Percentiles rank a stretch among this genome's conserved stretches.
Conservation (phyloP, 2,113 vertebrate genomes). For the Gambusia affinis region DNA sequence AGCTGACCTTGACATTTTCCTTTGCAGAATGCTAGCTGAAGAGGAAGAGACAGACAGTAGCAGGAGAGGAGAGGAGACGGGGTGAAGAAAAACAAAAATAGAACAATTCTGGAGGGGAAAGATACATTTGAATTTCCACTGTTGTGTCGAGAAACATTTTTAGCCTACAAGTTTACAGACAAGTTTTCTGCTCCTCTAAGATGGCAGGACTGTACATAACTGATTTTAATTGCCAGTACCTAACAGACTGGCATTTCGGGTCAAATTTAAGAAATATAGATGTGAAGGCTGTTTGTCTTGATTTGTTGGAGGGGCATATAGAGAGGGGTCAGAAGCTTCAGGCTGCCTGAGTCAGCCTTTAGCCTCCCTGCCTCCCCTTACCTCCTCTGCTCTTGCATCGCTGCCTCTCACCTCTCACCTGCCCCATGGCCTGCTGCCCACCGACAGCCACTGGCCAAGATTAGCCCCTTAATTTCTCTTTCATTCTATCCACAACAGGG, state of each 20-base stretch:
- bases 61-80: background rate
- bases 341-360: slow-evolving; percentile 76
- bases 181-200: slow-evolving; percentile 14
- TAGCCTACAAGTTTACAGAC: slow-evolving; percentile 26
- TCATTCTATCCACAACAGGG: slow-evolving; percentile 23
- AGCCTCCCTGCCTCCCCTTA: slow-evolving; percentile 37
- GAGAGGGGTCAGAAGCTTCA: slow-evolving; percentile 36
- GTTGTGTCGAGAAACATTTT: slow-evolving; percentile 39
- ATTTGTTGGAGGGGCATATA: slow-evolving; percentile 29
- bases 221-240: slow-evolving; percentile 13
- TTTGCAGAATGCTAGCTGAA: slow-evolving; percentile 67
- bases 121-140: slow-evolving; percentile 53
- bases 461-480: slow-evolving; percentile 3
- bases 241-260: slow-evolving; percentile 2
- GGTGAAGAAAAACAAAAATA: slow-evolving; percentile 35
- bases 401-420: slow-evolving; percentile 74
- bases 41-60: slow-evolving; percentile 47
- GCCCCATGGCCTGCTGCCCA: slow-evolving; percentile 69
- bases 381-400: slow-evolving; percentile 53
- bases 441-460: slow-evolving; percentile 59
- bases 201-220: slow-evolving; percentile 1
- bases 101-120: slow-evolving; percentile 45
- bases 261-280: slow-evolving; percentile 16
- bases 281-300: slow-evolving; percentile 38
- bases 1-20: slow-evolving; percentile 80